These are phyloP conservation scores for Dascillus cervinus DNA, from an alignment of 2,888 invertebrate genomes.

Conservation along the genomic window DNA sequence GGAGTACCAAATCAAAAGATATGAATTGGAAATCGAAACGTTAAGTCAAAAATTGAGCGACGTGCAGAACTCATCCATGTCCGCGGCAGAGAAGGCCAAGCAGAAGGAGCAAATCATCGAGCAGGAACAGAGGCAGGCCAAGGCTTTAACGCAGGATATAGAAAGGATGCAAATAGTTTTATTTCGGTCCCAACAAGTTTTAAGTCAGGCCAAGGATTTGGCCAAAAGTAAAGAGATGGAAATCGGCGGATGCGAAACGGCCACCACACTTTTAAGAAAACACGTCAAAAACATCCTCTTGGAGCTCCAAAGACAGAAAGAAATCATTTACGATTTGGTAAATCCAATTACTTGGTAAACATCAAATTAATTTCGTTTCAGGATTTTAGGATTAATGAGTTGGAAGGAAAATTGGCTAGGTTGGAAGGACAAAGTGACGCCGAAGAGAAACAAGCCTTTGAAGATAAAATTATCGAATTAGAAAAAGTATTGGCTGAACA, in stretches of 20 bases:
- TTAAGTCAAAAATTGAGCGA: conserved; percentile 46
- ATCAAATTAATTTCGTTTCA: conserved; percentile 13
- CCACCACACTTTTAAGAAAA: conserved; percentile 41
- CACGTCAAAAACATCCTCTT: conserved; percentile 34
- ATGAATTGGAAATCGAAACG: conserved; percentile 25
- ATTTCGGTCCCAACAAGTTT: conserved; percentile 45
- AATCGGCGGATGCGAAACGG: conserved; percentile 43
- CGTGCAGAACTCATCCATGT: conserved; percentile 46
- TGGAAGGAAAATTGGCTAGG: conserved; percentile 39
- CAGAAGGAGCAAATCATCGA: conserved; percentile 55
- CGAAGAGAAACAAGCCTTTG: conserved; percentile 27
- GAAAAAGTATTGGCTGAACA: conserved; percentile 41
- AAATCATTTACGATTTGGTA: conserved; percentile 54
- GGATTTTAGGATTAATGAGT: conserved; percentile 41
- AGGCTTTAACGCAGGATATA: conserved; percentile 41
- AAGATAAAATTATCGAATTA: conserved; percentile 43
- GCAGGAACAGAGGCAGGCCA: conserved; percentile 48
- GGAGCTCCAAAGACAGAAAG: conserved; percentile 46
- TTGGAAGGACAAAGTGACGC: conserved; percentile 33
- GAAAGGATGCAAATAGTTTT: conserved; percentile 47
- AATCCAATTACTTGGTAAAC: conserved; percentile 24
- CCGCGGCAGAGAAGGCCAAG: conserved; percentile 50
- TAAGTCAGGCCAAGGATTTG: conserved; percentile 43
- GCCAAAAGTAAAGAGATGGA: conserved; percentile 46
- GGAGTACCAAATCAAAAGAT: conserved; percentile 20